A percentile compares a stretch with the other conserved stretches of the same genome.
These are phyloP conservation scores for Cactoblastis cactorum DNA, from an alignment of 2,888 invertebrate genomes.

Conservation along the genomic window DNA sequence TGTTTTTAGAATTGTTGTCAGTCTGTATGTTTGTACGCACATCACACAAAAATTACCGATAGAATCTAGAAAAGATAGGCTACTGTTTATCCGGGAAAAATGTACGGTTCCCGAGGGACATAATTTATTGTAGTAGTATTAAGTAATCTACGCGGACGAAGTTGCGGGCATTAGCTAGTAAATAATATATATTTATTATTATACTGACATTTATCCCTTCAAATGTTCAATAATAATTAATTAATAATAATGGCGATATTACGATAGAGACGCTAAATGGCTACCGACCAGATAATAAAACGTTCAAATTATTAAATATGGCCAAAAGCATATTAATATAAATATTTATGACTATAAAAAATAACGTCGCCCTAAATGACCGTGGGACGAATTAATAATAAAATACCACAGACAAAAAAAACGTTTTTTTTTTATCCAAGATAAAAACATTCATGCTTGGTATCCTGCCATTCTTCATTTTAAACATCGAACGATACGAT, in stretches of 20 bases:
- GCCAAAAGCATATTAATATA: slow-evolving; percentile 1
- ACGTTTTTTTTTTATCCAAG: slow-evolving; percentile 20
- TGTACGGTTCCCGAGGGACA: no score
- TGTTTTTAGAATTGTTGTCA: no score
- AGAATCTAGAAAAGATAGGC: no score
- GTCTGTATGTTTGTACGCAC: no score
- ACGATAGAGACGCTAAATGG: neutral
- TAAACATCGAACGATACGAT: slow-evolving; percentile 44
- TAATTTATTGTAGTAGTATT: no score
- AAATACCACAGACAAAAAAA: slow-evolving; percentile 4
- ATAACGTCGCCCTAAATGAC: slow-evolving; percentile 6
- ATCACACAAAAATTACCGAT: no score
- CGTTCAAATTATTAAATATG: neutral
- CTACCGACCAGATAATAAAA: neutral
- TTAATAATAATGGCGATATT: neutral
- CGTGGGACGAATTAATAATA: slow-evolving; percentile 13
- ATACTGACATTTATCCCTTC: neutral
- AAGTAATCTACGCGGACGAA: no score
- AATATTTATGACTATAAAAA: slow-evolving; percentile 10
- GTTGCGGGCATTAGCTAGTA: no score
- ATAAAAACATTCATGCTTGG: slow-evolving; percentile 16
- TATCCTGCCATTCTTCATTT: slow-evolving; percentile 41
- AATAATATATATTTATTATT: neutral
- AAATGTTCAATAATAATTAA: neutral
- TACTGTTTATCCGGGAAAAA: no score